A percentile compares a stretch with the other conserved stretches of the same genome.
phyloP scores from a whole-genome alignment of 2,888 invertebrate genomes.

The Saturnia pavonia region DNA sequence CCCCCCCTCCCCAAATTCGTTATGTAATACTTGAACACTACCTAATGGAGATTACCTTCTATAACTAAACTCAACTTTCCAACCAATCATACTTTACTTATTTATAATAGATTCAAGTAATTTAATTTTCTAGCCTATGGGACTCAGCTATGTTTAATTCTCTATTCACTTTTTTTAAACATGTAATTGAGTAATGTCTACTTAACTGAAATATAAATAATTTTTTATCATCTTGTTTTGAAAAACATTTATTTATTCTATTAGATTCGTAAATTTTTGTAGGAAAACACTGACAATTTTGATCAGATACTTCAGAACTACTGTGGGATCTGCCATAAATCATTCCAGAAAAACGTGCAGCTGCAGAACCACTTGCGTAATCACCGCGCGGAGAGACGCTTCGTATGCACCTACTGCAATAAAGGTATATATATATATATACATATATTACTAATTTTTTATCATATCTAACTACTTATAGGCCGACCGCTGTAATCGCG shows the following conservation, averaged over 20 bases:
- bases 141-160: no score
- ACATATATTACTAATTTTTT: no score
- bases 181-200: not conserved
- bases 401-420: conserved; percentile 77
- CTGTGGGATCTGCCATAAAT: conserved; percentile 76
- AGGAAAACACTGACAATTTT: conserved; percentile 55
- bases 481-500: no score
- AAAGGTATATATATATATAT: conserved; percentile 59
- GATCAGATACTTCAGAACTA: conserved; percentile 44
- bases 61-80: no score
- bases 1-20: no score
- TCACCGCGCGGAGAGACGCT: conserved; percentile 76
- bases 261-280: conserved; percentile 33
- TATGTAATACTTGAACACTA: no score
- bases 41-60: no score
- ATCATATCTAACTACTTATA: no score
- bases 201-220: not conserved
- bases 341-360: conserved; percentile 73
- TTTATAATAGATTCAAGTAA: no score
- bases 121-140: no score
- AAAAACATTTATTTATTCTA: conserved; percentile 2
- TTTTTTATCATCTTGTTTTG: not conserved
- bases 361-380: conserved; percentile 76
- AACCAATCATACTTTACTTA: no score
- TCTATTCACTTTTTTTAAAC: no score